These are phyloP conservation scores for Chaetodon trifasciatus DNA, from an alignment of 2,797 vertebrate species.

Conservation along the genomic window DNA sequence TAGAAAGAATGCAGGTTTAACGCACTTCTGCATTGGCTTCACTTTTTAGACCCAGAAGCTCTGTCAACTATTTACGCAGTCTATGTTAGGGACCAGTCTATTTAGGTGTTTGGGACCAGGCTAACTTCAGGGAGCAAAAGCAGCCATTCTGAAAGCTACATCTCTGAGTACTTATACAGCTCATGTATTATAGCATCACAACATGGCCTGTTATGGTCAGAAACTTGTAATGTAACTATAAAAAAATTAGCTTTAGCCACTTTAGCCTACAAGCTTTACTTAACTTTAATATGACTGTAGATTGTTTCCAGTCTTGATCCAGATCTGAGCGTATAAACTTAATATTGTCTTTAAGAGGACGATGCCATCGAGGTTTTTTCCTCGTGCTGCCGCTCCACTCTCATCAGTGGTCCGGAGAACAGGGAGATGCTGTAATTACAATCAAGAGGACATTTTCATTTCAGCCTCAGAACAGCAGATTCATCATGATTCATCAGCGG, in stretches of 20 bases:
- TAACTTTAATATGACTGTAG: not conserved
- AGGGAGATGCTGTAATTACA: conserved; percentile 28
- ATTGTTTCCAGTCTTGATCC: not conserved
- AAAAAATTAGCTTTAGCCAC: not conserved
- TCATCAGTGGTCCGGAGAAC: conserved; percentile 36
- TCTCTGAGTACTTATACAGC: no score
- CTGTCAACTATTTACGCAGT: no score
- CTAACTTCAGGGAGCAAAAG: no score
- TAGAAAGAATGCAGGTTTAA: no score
- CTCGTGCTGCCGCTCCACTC: conserved; percentile 15
- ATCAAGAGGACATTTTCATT: conserved; percentile 19
- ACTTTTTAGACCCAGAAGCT: no score
- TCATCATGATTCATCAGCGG: conserved; percentile 34
- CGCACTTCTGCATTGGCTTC: no score
- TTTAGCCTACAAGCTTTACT: not conserved
- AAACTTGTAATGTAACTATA: not conserved
- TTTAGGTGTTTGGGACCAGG: no score
- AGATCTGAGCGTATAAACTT: not conserved
- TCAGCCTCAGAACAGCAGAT: conserved; percentile 5
- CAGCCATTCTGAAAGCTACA: no score
- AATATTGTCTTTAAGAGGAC: not conserved
- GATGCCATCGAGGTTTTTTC: not conserved
- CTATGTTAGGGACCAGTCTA: no score
- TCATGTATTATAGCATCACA: not conserved
- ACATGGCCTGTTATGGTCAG: not conserved